Percentiles rank a stretch among this genome's conserved stretches.
Conservation (phyloP, 2,113 vertebrate species). For the Phylloscopus trochilus region DNA sequence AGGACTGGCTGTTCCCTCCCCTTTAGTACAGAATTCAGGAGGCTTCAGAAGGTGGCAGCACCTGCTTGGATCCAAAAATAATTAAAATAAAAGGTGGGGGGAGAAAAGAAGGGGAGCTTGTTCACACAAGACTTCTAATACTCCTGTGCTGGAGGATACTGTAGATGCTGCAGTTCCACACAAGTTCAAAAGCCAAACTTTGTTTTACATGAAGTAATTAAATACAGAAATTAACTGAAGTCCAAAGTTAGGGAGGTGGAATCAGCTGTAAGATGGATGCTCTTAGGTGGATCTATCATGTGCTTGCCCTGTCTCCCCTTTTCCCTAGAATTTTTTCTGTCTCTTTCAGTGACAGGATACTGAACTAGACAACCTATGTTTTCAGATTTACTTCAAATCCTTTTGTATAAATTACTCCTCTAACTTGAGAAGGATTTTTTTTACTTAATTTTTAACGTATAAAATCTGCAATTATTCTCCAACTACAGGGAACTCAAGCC, state of each 20-base stretch:
- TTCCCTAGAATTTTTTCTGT: not conserved
- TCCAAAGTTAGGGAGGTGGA: not conserved
- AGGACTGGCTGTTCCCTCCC: not conserved
- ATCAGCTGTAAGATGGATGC: not conserved
- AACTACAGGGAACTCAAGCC: not conserved
- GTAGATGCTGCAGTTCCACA: not conserved
- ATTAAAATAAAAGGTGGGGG: rapidly evolving
- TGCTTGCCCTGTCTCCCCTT: not conserved
- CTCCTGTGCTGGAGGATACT: not conserved
- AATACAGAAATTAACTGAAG: not conserved
- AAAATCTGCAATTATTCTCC: not conserved
- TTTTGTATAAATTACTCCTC: not conserved
- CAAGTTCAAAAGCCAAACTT: not conserved
- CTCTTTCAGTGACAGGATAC: not conserved
- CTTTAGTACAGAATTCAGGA: not conserved
- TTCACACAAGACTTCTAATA: not conserved
- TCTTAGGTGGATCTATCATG: rapidly evolving
- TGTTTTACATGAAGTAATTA: not conserved
- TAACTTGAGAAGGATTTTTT: not conserved
- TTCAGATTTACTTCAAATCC: not conserved
- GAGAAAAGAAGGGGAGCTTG: rapidly evolving
- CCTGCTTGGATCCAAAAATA: rapidly evolving
- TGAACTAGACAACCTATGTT: not conserved
- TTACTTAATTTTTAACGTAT: not conserved
- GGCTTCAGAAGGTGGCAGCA: not conserved